Base-by-base conservation (phyloP, 2,797 vertebrate species). In the Chloroceryle amazona region DNA sequence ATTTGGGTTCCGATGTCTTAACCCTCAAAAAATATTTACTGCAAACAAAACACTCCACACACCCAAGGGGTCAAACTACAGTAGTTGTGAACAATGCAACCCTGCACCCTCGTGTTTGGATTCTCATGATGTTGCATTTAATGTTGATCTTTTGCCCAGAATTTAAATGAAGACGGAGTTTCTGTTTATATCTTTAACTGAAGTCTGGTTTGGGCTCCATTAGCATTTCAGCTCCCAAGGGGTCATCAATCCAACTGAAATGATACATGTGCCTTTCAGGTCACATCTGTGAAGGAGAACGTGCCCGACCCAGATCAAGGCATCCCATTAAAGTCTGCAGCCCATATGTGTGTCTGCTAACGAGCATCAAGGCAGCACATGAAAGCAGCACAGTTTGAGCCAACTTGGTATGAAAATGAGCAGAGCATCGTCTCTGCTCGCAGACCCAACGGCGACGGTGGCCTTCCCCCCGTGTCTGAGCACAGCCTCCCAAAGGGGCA, bases 271-370 rank as follows among this genome's bases (percentile, higher is more conserved):
- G 92, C 21, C 3, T 67, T 67, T 73, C 86, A 82, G 93, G 92
- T 96, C 92, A 87, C 95, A 94, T 93, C 95, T 96, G 92, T 57
- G 95, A 94, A 92, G 92, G 89, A 91, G 91, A 93, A 80, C 0
- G 52, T 76, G 96, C 81, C 86, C 63, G 95, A 13, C 26, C 14
- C 92, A 91, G 93, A 96, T 95, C 93, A 95, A 95, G 95, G 93
- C 92, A 92, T 63, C 86, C 95, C 86, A 94, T 85, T 89, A 49
- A 71, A 89, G 96, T 67, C 96, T 97, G 95, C 89, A 93, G 84
- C 81, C 93, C 96, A 96, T 94, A 95, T 95, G 96, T 82, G 96
- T 58, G 91, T 70, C 95, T 94, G 92, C 86, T 91, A 54, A 96
- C 54, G 11, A 92, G 93, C 86, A 82, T n/a, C 90, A 73, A 73